phyloP scores from a whole-genome alignment of 2,797 vertebrate species.

The Rhabdomys pumilio region DNA sequence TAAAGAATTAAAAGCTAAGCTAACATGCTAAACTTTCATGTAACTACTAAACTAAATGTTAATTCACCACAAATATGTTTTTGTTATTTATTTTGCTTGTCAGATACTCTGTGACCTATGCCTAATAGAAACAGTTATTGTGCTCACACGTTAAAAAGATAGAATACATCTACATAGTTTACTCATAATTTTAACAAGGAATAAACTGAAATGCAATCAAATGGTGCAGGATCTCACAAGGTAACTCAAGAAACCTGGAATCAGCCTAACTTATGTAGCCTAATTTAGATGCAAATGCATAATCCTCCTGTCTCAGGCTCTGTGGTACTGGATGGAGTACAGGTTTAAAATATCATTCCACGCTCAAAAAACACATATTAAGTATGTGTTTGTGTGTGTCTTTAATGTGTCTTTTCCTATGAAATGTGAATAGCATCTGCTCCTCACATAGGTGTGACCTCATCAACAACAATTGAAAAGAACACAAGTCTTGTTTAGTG shows the following conservation, averaged over 20 bases:
- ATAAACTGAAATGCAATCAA: conserved; percentile 10
- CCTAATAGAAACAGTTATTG: conserved; percentile 65
- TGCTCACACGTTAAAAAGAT: conserved; percentile 53
- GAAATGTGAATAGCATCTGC: not conserved
- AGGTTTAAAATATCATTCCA: not conserved
- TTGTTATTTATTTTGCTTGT: conserved; percentile 78
- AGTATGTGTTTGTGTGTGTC: not conserved
- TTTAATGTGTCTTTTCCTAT: not conserved
- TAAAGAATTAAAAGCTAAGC: conserved; percentile 77
- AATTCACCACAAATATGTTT: conserved; percentile 73
- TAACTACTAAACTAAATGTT: conserved; percentile 71
- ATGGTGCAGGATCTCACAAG: not conserved
- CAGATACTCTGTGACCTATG: conserved; percentile 71
- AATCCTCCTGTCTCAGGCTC: not conserved
- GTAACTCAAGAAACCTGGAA: not conserved
- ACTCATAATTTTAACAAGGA: conserved; percentile 5
- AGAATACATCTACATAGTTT: conserved; percentile 76
- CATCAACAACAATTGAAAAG: not conserved
- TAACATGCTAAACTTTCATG: conserved; percentile 77
- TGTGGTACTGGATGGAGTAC: not conserved
- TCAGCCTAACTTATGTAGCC: not conserved
- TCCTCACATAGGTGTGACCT: not conserved
- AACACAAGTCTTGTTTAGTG: not conserved
- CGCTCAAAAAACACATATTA: not conserved
- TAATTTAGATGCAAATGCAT: not conserved